Evolutionary conservation across 2,797 vertebrate genomes (phyloP).

Genomic region (Luscinia megarhynchos): DNA sequence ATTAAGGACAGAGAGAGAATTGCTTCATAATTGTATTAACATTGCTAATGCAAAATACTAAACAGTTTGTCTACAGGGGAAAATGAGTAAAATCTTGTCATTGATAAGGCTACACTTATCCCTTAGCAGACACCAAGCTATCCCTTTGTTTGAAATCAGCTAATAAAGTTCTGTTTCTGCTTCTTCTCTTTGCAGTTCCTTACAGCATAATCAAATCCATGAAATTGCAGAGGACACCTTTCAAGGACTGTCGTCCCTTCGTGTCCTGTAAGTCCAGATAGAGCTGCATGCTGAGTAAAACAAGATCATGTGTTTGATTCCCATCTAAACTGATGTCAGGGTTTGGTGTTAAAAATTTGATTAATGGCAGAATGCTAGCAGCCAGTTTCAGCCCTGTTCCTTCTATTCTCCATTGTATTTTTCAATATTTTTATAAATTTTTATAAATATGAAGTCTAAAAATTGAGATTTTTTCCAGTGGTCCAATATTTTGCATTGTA

Average conservation of each 20-base stretch:
- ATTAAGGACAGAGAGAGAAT: background rate
- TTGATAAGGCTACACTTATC: background rate
- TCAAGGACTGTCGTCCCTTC: constrained; percentile 87
- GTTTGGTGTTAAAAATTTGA: background rate
- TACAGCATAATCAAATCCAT: constrained; percentile 92
- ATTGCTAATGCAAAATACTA: background rate
- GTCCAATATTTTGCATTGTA: background rate
- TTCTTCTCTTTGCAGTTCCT: constrained; percentile 81
- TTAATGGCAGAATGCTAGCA: background rate
- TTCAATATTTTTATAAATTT: background rate
- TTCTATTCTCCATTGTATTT: background rate
- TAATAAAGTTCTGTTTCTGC: background rate
- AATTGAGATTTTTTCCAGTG: background rate
- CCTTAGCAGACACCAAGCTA: background rate
- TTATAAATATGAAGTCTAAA: background rate
- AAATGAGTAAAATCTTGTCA: background rate
- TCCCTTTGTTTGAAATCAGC: background rate
- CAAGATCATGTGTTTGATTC: background rate
- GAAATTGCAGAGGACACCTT: constrained; percentile 89
- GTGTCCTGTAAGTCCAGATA: constrained; percentile 87
- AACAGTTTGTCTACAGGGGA: background rate
- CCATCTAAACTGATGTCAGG: background rate
- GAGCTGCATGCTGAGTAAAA: background rate
- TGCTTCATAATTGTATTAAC: background rate
- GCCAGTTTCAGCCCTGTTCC: background rate